Percentiles rank a stretch among this genome's conserved stretches.
These are phyloP conservation scores for Lophochroa leadbeateri DNA, from an alignment of 2,113 vertebrate genomes.

Conservation along the genomic window DNA sequence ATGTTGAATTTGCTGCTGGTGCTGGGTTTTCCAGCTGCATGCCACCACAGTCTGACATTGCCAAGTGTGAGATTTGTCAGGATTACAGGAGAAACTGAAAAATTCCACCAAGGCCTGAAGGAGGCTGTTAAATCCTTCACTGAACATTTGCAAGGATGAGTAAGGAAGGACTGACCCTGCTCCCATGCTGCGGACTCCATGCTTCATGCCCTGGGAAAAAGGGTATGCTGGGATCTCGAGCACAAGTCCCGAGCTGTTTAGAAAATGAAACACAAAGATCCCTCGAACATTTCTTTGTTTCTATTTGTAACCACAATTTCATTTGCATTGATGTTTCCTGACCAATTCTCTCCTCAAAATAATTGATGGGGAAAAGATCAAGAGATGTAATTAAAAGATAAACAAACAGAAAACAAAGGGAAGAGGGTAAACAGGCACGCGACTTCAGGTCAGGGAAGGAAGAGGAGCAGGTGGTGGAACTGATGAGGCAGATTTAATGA, in stretches of 20 bases:
- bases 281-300: not conserved
- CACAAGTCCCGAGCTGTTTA: not conserved
- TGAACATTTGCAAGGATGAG: not conserved
- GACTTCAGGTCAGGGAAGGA: conserved; percentile 54
- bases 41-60: accelerated
- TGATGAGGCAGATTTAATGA: conserved; percentile 70
- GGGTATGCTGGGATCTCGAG: not conserved
- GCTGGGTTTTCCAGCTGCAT: not conserved
- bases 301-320: conserved; percentile 46
- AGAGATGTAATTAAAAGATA: conserved; percentile 53
- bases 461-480: conserved; percentile 66
- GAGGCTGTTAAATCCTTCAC: not conserved
- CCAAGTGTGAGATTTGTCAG: not conserved
- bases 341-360: conserved; percentile 40
- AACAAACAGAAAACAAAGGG: conserved; percentile 65
- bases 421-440: conserved; percentile 43
- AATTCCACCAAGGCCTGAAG: not conserved
- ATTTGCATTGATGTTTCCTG: conserved; percentile 51
- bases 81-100: not conserved
- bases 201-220: not conserved
- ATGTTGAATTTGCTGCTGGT: not conserved
- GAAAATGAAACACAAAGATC: conserved; percentile 28
- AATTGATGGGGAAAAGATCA: conserved; percentile 44
- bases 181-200: not conserved
- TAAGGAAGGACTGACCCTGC: not conserved